Percentiles rank a stretch among this genome's conserved stretches.
Conservation (phyloP, 2,888 invertebrate species). For the Diadegma fenestrale region DNA sequence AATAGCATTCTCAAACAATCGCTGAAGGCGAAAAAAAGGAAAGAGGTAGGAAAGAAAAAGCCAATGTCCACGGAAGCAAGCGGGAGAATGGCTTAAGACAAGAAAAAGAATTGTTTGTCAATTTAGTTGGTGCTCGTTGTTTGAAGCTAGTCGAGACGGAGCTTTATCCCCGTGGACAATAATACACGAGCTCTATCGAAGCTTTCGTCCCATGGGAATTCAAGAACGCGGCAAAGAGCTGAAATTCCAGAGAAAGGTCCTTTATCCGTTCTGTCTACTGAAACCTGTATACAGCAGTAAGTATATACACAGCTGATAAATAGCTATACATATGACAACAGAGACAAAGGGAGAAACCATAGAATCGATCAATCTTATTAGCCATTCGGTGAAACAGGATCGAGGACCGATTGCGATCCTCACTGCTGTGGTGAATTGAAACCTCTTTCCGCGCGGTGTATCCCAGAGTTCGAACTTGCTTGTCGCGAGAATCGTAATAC, state of each 20-base stretch:
- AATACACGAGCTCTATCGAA: conserved; percentile 35
- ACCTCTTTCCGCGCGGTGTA: conserved; percentile 21
- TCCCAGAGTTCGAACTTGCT: conserved; percentile 39
- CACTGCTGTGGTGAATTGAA: conserved; percentile 22
- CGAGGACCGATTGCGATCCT: conserved; percentile 38
- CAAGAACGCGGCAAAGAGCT: conserved; percentile 32
- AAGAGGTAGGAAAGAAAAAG: conserved; percentile 14
- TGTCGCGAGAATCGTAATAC: conserved; percentile 53
- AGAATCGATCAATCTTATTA: conserved; percentile 63
- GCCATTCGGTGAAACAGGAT: conserved; percentile 32
- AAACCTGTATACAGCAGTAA: not conserved
- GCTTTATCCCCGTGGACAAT: conserved; percentile 47
- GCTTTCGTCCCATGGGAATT: conserved; percentile 54
- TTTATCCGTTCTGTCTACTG: conserved; percentile 36
- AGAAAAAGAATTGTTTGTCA: conserved; percentile 50
- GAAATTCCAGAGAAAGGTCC: conserved; percentile 45
- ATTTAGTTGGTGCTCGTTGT: conserved; percentile 44
- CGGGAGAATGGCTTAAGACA: conserved; percentile 12
- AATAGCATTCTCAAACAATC: conserved; percentile 64
- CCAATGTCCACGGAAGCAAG: conserved; percentile 3
- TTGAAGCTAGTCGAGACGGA: conserved; percentile 26
- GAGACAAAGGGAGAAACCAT: conserved; percentile 38
- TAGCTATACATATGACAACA: conserved; percentile 19
- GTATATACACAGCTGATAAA: not conserved
- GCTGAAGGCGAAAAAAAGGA: conserved; percentile 27